Base-by-base conservation (phyloP, 2,113 vertebrate species). In the Dendrocopos noguchii region DNA sequence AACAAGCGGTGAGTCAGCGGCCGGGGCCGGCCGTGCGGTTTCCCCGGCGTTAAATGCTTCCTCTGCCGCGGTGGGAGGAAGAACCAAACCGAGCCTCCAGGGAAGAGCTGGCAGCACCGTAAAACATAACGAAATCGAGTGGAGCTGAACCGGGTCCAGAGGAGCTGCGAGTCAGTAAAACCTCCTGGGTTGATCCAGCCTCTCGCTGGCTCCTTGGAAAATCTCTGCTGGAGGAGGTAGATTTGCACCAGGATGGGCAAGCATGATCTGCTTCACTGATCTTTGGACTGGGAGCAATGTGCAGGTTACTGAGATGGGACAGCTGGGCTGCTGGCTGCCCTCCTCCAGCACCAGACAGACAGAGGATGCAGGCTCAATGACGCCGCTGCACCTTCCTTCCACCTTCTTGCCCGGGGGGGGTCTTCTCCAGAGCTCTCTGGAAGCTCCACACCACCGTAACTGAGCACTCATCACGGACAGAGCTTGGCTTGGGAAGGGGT, bases 1-100 rank as follows among this genome's bases (percentile, higher is more conserved):
- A 94, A 93, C 94, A 90, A 68, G 88, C 56, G 4, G 5, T 94
- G 95, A 95, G 86, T 94, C 94, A 96, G 91, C 14, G 3, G 72
- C n/a, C 27, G 29, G 17, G 65, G 50, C 85, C 42, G 2, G 85
- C 91, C 16, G 14, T 77, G 73, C 5, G 65, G 88, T 94, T 91
- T 95, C 80, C 61, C 70, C 86, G 28, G 22, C 2, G 25, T 29
- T 24, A 14, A 84, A 33, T 2, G 18, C 74, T 92, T 91, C 95
- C 91, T 60, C 52, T 1, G 16, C 92, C 31, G 14, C 4, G 6
- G 92, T 15, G 59, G 56, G n/a, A 87, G 82, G 93, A 88, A 85
- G 79, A 88, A 72, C 71, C 92, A 80, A 90, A 83, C 12, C 0
- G 7, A 93, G 93, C 93, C 94, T 80, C 1, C 18, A 88, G 94